Percentiles rank a stretch among this genome's conserved stretches.
Conservation (phyloP, 2,888 invertebrate species). For the Urechis unicinctus region DNA sequence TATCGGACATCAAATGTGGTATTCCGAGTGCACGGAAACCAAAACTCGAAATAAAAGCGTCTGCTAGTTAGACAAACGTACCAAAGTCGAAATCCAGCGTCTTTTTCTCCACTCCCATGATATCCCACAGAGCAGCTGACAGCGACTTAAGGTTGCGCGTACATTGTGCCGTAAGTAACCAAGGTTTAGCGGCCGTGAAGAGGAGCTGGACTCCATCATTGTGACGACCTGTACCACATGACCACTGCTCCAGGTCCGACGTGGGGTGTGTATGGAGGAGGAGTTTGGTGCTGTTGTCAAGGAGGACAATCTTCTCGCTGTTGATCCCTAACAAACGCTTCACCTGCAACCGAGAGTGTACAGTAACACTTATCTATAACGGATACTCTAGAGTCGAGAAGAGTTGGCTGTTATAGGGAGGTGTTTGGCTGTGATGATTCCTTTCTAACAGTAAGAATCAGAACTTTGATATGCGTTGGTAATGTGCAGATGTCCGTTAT, state of each 20-base stretch:
- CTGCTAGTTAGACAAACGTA: too few species aligned
- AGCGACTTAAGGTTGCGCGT: constrained; percentile 54
- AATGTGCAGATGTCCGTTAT: too few species aligned
- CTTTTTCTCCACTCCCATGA: constrained; percentile 55
- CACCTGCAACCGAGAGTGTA: constrained; percentile 5
- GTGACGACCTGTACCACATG: constrained; percentile 59
- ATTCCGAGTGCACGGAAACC: too few species aligned
- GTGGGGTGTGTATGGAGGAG: constrained; percentile 56
- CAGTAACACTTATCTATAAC: too few species aligned
- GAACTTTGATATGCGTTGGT: too few species aligned
- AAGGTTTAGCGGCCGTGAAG: constrained; percentile 57
- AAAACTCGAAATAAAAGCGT: too few species aligned
- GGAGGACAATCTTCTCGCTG: constrained; percentile 56
- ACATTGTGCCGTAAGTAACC: constrained; percentile 55
- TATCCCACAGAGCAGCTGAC: constrained; percentile 59
- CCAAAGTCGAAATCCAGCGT: constrained; percentile 50
- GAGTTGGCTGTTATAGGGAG: too few species aligned
- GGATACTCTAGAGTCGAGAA: too few species aligned
- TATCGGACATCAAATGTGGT: too few species aligned
- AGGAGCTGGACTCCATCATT: constrained; percentile 60
- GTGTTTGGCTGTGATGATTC: too few species aligned
- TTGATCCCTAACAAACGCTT: constrained; percentile 54
- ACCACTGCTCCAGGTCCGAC: constrained; percentile 59
- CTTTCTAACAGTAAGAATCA: too few species aligned
- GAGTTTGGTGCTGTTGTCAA: constrained; percentile 59